Base-by-base conservation (phyloP, 2,797 vertebrate genomes). In the Melanotaenia boesemani region DNA sequence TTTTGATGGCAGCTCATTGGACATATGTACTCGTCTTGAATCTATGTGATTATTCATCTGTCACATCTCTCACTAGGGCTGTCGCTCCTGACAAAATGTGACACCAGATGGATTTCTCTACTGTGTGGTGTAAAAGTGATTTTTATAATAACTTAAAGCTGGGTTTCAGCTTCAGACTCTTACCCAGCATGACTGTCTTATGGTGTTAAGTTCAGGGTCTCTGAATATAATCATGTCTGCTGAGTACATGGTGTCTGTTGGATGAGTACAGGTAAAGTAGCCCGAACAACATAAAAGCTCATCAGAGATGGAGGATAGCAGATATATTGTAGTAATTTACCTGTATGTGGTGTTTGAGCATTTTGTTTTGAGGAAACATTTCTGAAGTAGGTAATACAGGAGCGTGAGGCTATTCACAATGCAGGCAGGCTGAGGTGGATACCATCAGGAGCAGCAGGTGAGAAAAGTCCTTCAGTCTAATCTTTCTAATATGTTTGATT, bases 401-500 rank as follows among this genome's bases (percentile, higher is more conserved):
- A 34, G 32, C 1, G 41, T 46, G 59, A 70, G 57, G 67, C 68
- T 58, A 37, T 56, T 71, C 62, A 61, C 67, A 72, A 67, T 46
- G 74, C 73, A 15, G 62, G 34, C 57, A 46, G 48, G 50, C 69
- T 22, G 36, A 74, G 61, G 74, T 64, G 73, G 86, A 86, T 76
- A 86, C 83, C 37, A 89, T 91, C 86, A 87, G 15, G 87, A 90
- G 77, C 75, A 88, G 82, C 69, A 58, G 88, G 86, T 89, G 86
- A 91, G 76, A 67, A 72, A 50, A 77, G 82, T 77, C 83, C 79
- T 63, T 62, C 34, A 88, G 84, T 86, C 85, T 88, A 94, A 94
- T 94, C 91, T 92, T 88, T 93, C 88, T 94, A 95, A 96, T 94
- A 95, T 90, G 93, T 96, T 95, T 95, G 93, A 94, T 92, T 94